A percentile compares a stretch with the other conserved stretches of the same genome.
These are phyloP conservation scores for Agrotis ipsilon DNA, from an alignment of 2,888 invertebrate genomes.

Conservation along the genomic window DNA sequence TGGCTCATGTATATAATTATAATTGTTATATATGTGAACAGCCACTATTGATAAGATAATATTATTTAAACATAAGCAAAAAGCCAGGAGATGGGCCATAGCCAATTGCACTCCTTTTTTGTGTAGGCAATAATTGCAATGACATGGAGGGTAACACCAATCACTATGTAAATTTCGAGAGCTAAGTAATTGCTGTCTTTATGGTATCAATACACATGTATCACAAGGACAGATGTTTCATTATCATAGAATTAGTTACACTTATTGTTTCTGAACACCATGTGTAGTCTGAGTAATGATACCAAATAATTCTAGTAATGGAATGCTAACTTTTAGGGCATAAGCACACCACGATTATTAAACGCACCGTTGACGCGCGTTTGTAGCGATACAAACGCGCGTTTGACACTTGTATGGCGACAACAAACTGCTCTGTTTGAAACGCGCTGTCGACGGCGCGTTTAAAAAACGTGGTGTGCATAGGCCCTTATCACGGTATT, in stretches of 20 bases:
- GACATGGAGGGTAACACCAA: slow-evolving; percentile 36
- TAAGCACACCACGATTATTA: too few species aligned
- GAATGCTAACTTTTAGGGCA: slow-evolving; percentile 1
- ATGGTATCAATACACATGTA: slow-evolving; percentile 22
- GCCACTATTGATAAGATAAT: slow-evolving; percentile 50
- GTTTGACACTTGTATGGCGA: too few species aligned
- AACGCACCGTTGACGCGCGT: too few species aligned
- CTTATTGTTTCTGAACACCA: slow-evolving; percentile 17
- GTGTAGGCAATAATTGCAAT: slow-evolving; percentile 36
- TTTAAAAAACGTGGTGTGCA: too few species aligned
- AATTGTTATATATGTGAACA: slow-evolving; percentile 48
- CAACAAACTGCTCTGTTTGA: too few species aligned
- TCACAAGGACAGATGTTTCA: slow-evolving; percentile 2
- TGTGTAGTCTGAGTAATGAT: not conserved
- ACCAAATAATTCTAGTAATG: slow-evolving; percentile 14
- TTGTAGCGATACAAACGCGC: too few species aligned
- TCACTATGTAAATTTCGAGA: slow-evolving; percentile 24
- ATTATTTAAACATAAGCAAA: slow-evolving; percentile 55
- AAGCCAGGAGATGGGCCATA: slow-evolving; percentile 20
- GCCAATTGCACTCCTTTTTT: slow-evolving; percentile 35
- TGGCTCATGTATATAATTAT: slow-evolving; percentile 50
- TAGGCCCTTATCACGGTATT: slow-evolving; percentile 24
- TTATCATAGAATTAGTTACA: slow-evolving; percentile 1
- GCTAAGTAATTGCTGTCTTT: slow-evolving; percentile 12
- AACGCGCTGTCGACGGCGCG: too few species aligned